Base-by-base conservation (phyloP, 1,140 invertebrate species). In the Drosophila ohnishii region DNA sequence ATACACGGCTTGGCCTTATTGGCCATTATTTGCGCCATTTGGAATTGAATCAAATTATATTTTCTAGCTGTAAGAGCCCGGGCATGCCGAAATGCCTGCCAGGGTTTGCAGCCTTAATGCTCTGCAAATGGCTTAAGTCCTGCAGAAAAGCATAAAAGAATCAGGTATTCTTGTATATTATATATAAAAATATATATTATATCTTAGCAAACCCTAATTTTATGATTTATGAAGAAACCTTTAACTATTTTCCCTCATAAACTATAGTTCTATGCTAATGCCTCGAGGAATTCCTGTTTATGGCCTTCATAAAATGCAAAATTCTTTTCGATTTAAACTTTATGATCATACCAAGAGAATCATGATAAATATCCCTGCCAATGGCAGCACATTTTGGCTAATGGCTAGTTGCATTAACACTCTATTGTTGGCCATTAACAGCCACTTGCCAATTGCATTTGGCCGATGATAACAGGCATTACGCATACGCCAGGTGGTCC, bases 381-480 rank as follows among this genome's bases (percentile, higher is more conserved):
- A 73, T 45, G n/a, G 28, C 13, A 14, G 57, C 37, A 28, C 22
- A 35, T 37, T 53, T 51, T 53, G 37, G 37, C 65, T 59, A 77
- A 80, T 71, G 69, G 19, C 47, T 8, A 28, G 16, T 28, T 61
- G 72, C 56, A 82, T 75, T 78, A 82, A 30, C 79, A 80, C 78
- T 61, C 61, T 47, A 30, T 69, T 37, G 48, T 45, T 45, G 57
- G 53, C 73, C 72, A 85, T 76, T 83, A 69, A 64, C 53, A 60
- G 78, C 35, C 78, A 61, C 44, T 72, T 63, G 77, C 47, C 48
- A 50, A 79, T 35, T 79, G 80, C 80, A 75, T 60, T 57, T 45
- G 37, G 65, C 25, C 22, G 28, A 55, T 77, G 79, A 86, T 87
- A 75, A 87, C 75, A 71, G 66, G 39, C 75, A 86, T 86, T 86